Percentiles rank a stretch among this genome's conserved stretches.
These are phyloP conservation scores for Scophthalmus maximus DNA, from an alignment of 2,113 vertebrate genomes.

Conservation along the genomic window DNA sequence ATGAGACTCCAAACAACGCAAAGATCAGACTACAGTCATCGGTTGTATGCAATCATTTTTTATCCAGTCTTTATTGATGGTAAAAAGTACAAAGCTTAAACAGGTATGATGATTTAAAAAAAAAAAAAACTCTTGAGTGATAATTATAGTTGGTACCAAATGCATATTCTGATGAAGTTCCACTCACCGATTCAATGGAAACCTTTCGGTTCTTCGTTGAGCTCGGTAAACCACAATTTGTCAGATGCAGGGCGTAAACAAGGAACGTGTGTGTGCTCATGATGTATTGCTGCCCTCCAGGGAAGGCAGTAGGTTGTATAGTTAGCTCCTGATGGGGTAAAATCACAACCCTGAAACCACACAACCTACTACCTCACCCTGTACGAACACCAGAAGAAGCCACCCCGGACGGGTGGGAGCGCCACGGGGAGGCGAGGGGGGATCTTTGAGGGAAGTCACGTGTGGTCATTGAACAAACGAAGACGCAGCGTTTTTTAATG, in stretches of 20 bases:
- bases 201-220: not conserved
- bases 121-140: not conserved
- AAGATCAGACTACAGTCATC: slow-evolving; percentile 36
- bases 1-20: slow-evolving; percentile 1
- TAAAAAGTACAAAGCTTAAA: slow-evolving; percentile 19
- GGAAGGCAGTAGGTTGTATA: slow-evolving; percentile 99
- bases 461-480: slow-evolving; percentile 1
- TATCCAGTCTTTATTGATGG: slow-evolving; percentile 35
- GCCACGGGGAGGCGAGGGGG: no score
- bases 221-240: not conserved
- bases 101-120: not conserved
- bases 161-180: not conserved
- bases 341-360: slow-evolving; percentile 99
- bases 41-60: not conserved
- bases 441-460: no score
- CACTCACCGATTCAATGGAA: slow-evolving; percentile 48
- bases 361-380: slow-evolving; percentile 99
- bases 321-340: slow-evolving; percentile 99
- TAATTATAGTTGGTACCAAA: not conserved
- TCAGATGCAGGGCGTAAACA: not conserved
- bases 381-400: slow-evolving; percentile 84
- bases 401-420: not conserved
- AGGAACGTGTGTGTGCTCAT: slow-evolving; percentile 29
- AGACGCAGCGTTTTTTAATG: not conserved
- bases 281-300: slow-evolving; percentile 88